Evolutionary conservation across 2,113 vertebrate species (phyloP), one percentile per base, ranked within the genome.

Genomic region (Salvelinus sp.): DNA sequence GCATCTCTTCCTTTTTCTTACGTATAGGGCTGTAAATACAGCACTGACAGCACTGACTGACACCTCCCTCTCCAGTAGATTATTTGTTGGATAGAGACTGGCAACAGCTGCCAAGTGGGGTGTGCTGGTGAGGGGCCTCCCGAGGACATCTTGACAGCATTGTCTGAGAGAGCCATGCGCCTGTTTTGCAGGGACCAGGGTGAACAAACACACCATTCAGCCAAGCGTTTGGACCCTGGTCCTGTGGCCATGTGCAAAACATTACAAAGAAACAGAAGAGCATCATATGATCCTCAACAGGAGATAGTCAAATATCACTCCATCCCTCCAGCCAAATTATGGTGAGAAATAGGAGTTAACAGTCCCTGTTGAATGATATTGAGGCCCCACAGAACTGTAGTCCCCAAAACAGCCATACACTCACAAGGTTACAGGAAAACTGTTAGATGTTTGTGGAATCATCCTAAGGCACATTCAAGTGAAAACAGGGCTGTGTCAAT

Each of bases 121-220:
- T 84, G 67, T 83, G 77, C 77, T 90, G 85, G 87, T 73, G 25
- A 71, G 23, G 79, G 79, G 83, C 85, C 83, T 65, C 86, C 73
- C 9, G 13, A 7, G 66, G 81, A 86, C 83, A 80, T 90, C 87
- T 88, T 87, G 86, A 90, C 83, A 87, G 79, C 77, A 76, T 86
- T 63, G 84, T 87, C 84, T 72, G 77, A 88, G 76, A 84, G 79
- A 82, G 82, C 85, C 44, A 20, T 83, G 74, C 67, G 73, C 77
- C 78, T 80, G 68, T 76, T 85, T 82, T 62, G 83, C 87, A 87
- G 82, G 85, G 85, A 87, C 85, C 7, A 44, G 75, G 74, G 83
- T 79, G 84, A 91, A 91, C 87, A 90, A 90, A 90, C 87, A 89
- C 87, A 88, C 85, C 75, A 89, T 90, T 90, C 87, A 86, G 72